phyloP scores from a whole-genome alignment of 2,797 vertebrate species.

The Aulostomus chinensis region DNA sequence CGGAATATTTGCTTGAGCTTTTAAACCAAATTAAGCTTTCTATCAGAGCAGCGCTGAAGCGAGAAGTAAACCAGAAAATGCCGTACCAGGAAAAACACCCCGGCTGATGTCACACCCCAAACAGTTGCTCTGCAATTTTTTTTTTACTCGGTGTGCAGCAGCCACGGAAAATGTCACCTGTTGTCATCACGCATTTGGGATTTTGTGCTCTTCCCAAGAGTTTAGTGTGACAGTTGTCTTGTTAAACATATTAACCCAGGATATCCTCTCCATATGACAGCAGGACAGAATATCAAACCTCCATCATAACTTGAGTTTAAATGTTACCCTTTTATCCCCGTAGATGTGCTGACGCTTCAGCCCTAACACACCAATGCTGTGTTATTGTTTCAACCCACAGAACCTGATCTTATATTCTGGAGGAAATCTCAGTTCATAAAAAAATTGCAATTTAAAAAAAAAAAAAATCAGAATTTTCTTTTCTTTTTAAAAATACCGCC shows the following conservation, averaged over 20 bases:
- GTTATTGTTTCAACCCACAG: background rate
- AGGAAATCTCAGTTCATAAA: no score
- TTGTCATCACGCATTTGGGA: conserved; percentile 41
- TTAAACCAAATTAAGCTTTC: conserved; percentile 45
- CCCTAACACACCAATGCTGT: background rate
- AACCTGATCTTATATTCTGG: background rate
- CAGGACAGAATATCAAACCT: no score
- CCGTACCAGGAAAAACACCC: conserved; percentile 34
- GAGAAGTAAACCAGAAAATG: conserved; percentile 50
- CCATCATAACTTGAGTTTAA: conserved; percentile 9
- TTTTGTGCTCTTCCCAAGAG: background rate
- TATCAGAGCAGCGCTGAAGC: conserved; percentile 35
- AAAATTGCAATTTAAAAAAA: no score
- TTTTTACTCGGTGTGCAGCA: conserved; percentile 42
- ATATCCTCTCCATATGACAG: no score
- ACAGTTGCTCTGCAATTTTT: conserved; percentile 44
- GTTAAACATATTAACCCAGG: background rate
- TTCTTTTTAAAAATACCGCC: no score
- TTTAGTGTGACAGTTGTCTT: conserved; percentile 5
- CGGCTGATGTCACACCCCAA: conserved; percentile 33
- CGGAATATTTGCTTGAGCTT: conserved; percentile 38
- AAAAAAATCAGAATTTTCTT: no score
- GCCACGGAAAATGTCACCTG: conserved; percentile 48
- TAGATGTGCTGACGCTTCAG: background rate
- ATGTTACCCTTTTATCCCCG: background rate